phyloP scores from a whole-genome alignment of 2,888 invertebrate genomes.

The Catocala nupta region DNA sequence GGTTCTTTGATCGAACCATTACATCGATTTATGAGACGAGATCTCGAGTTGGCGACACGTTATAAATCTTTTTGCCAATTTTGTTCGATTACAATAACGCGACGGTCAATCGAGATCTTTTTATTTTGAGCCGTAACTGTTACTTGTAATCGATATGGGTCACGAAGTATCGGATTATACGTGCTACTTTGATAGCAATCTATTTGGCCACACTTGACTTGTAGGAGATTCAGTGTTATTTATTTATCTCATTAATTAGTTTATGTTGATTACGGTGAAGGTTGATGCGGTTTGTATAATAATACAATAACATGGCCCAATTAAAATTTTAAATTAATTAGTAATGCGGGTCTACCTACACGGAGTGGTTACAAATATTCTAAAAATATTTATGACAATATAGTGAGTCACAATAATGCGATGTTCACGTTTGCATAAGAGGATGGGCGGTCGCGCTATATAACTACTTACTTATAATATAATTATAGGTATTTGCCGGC shows the following conservation, averaged over 20 bases:
- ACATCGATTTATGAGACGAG: slow-evolving; percentile 76
- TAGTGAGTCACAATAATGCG: slow-evolving; percentile 64
- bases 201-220: slow-evolving; percentile 35
- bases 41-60: slow-evolving; percentile 67
- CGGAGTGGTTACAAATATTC: slow-evolving; percentile 58
- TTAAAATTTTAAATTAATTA: slow-evolving; percentile 37
- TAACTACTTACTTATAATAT: slow-evolving; percentile 36
- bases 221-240: slow-evolving; percentile 30
- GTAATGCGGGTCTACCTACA: slow-evolving; percentile 21
- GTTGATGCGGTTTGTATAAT: slow-evolving; percentile 30
- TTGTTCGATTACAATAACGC: slow-evolving; percentile 60
- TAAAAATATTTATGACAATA: slow-evolving; percentile 78
- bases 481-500: slow-evolving; percentile 61
- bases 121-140: slow-evolving; percentile 53
- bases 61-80: slow-evolving; percentile 72
- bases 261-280: slow-evolving; percentile 29
- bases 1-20: slow-evolving; percentile 68
- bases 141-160: slow-evolving; percentile 60
- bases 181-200: slow-evolving; percentile 47
- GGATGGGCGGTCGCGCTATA: slow-evolving; percentile 39
- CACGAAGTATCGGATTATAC: slow-evolving; percentile 55
- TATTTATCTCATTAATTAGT: slow-evolving; percentile 37
- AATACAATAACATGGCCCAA: slow-evolving; percentile 26
- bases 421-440: slow-evolving; percentile 53
- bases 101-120: slow-evolving; percentile 57